A percentile compares a stretch with the other conserved stretches of the same genome.
phyloP scores from a whole-genome alignment of 2,888 invertebrate species.

The Microdon myrmicae region DNA sequence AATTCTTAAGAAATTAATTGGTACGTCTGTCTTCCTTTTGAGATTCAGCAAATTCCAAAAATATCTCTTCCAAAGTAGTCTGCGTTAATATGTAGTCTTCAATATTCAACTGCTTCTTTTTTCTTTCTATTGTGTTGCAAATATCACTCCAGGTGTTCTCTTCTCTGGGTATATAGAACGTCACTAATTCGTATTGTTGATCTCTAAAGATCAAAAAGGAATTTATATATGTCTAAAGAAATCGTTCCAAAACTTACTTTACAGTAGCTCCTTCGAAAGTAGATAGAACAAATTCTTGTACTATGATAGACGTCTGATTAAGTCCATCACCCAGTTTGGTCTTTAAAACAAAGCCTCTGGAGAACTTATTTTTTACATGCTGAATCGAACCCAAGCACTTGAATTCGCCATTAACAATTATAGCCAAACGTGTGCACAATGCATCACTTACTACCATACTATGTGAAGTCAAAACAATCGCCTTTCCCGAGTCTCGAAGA shows the following conservation, averaged over 20 bases:
- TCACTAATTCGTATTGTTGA: constrained; percentile 76
- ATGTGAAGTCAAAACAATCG: constrained; percentile 84
- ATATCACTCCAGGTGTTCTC: constrained; percentile 75
- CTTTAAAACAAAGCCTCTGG: constrained; percentile 66
- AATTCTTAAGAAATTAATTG: too few species aligned
- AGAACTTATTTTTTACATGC: constrained; percentile 80
- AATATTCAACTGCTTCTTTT: constrained; percentile 70
- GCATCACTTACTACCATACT: constrained; percentile 90
- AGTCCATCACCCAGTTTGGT: constrained; percentile 61
- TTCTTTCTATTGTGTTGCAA: constrained; percentile 76
- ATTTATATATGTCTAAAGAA: too few species aligned
- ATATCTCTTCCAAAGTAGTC: constrained; percentile 84
- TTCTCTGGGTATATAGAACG: constrained; percentile 73
- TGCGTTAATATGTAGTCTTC: constrained; percentile 85
- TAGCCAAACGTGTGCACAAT: constrained; percentile 80
- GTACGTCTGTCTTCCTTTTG: constrained; percentile 59
- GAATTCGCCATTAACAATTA: constrained; percentile 84
- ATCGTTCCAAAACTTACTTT: constrained; percentile 56
- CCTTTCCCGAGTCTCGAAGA: constrained; percentile 76
- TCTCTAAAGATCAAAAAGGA: too few species aligned
- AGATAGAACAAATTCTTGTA: neutral
- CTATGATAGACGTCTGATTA: constrained; percentile 1
- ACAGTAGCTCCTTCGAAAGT: constrained; percentile 58
- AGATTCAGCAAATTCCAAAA: constrained; percentile 74
- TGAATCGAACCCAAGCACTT: constrained; percentile 80